These are phyloP conservation scores for Homarus gammarus DNA, from an alignment of 2,888 invertebrate genomes.

Conservation along the genomic window DNA sequence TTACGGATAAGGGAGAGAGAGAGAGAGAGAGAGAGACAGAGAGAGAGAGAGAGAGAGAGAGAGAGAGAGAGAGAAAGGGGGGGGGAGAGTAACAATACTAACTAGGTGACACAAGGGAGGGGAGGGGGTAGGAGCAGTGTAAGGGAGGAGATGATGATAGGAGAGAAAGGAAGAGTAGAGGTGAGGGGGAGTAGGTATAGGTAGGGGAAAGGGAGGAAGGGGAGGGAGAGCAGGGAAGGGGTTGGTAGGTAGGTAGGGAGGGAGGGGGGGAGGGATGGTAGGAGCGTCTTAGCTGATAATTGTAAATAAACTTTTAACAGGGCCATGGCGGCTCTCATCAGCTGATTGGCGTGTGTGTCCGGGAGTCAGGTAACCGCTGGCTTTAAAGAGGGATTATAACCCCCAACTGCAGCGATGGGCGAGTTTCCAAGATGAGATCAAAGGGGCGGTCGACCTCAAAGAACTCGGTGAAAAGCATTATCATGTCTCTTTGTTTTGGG, in stretches of 20 bases:
- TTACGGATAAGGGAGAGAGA: neutral
- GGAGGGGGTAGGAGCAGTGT: too few species aligned
- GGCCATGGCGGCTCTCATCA: neutral
- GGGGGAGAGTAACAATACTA: neutral
- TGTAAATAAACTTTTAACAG: neutral
- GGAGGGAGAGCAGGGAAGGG: too few species aligned
- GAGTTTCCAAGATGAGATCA: neutral
- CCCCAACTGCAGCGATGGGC: neutral
- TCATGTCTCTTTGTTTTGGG: too few species aligned
- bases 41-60: too few species aligned
- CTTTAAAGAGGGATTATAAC: neutral
- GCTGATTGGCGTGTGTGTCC: neutral
- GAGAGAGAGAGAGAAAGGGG: too few species aligned
- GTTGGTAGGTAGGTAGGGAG: too few species aligned
- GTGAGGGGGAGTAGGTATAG: too few species aligned
- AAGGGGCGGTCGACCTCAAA: neutral
- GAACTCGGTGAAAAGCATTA: neutral
- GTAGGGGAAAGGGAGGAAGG: too few species aligned
- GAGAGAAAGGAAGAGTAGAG: too few species aligned
- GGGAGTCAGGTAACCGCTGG: neutral
- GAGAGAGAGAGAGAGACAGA: neutral
- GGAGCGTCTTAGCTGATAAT: neutral
- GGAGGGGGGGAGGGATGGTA: too few species aligned
- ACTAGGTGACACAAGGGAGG: neutral
- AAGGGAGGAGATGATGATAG: too few species aligned